phyloP scores from a whole-genome alignment of 2,113 vertebrate species.

The Coptodon rendalli region DNA sequence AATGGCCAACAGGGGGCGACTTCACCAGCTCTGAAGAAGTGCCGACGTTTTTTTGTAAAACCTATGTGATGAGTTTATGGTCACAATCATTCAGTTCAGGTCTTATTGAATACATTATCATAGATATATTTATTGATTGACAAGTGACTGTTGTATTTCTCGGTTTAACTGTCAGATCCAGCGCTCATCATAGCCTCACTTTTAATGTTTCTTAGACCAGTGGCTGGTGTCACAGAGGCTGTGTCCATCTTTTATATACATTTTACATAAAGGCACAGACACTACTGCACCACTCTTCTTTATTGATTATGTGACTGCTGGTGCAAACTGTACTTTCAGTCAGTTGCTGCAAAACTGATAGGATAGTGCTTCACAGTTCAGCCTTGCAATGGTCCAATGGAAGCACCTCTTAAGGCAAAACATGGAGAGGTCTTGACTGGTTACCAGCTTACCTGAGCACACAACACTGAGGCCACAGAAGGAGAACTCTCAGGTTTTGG shows the following conservation, averaged over 20 bases:
- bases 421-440: background rate
- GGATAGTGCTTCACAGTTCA: background rate
- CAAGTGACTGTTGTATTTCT: background rate
- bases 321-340: background rate
- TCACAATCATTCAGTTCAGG: background rate
- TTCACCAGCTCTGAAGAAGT: background rate
- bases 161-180: fast-evolving
- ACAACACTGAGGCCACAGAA: background rate
- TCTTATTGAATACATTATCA: background rate
- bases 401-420: background rate
- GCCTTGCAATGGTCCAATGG: fast-evolving
- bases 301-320: background rate
- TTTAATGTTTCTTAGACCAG: background rate
- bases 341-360: background rate
- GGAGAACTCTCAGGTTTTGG: background rate
- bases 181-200: background rate
- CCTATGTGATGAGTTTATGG: background rate
- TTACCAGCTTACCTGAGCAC: background rate
- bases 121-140: background rate
- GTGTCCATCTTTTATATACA: background rate
- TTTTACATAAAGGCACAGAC: background rate
- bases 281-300: background rate
- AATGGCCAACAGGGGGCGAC: background rate
- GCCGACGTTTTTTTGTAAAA: background rate
- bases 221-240: background rate